Evolutionary conservation across 2,113 vertebrate species (phyloP).

Genomic region (Capreolus pygargus): DNA sequence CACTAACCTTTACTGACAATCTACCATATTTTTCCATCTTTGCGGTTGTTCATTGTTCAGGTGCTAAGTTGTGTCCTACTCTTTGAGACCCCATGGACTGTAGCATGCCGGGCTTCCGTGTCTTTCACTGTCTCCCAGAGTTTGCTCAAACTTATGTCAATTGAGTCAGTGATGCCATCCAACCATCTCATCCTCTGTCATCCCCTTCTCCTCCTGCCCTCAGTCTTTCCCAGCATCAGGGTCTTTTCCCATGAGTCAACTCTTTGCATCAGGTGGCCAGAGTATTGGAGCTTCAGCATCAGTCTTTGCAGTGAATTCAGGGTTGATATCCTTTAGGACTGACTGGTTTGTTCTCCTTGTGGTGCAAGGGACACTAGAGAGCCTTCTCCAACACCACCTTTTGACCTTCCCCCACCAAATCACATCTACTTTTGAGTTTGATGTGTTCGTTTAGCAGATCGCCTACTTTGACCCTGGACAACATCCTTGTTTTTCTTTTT

Average conservation of each 20-base stretch:
- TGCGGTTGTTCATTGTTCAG: not conserved
- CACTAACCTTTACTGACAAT: not conserved
- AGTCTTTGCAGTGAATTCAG: not conserved
- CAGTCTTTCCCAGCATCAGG: not conserved
- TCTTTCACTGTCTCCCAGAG: not conserved
- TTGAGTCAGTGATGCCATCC: not conserved
- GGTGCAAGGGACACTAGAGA: not conserved
- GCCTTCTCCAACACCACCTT: not conserved
- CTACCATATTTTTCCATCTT: not conserved
- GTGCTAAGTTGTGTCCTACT: not conserved
- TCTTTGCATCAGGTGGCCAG: not conserved
- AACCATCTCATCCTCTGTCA: not conserved
- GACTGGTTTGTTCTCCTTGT: not conserved
- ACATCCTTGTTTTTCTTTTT: not conserved
- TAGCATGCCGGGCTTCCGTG: not conserved
- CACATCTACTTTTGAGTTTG: not conserved
- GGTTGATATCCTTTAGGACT: not conserved
- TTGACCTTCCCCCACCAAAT: not conserved
- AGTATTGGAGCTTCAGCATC: not conserved
- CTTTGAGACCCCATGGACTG: not conserved
- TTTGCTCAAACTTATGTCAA: not conserved
- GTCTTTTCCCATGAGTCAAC: not conserved
- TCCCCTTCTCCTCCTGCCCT: not conserved
- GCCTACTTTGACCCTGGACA: not conserved
- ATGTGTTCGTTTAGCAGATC: not conserved